phyloP scores from a whole-genome alignment of 2,888 invertebrate species.

The Drosophila siamana region DNA sequence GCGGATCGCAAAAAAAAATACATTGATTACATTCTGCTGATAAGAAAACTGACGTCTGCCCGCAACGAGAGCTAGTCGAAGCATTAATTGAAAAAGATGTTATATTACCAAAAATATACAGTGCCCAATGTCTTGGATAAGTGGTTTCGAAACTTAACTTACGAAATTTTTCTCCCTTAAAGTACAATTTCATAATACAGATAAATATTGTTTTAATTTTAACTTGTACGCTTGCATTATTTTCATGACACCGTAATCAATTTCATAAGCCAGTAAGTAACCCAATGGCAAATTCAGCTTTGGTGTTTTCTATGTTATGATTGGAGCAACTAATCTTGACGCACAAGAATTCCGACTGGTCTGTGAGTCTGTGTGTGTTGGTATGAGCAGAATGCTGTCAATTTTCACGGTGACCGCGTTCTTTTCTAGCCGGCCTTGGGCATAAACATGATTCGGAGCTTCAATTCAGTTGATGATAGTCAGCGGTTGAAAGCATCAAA shows the following conservation, averaged over 20 bases:
- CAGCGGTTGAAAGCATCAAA: slow-evolving; percentile 11
- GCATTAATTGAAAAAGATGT: not conserved
- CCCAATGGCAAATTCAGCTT: not conserved
- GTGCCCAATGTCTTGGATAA: too few species aligned
- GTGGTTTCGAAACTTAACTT: not conserved
- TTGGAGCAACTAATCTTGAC: not conserved
- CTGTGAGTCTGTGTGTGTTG: not conserved
- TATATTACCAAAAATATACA: not conserved
- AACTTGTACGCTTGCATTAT: too few species aligned
- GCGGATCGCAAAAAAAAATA: too few species aligned
- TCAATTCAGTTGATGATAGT: slow-evolving; percentile 29
- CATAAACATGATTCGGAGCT: slow-evolving; percentile 46
- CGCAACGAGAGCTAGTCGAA: too few species aligned
- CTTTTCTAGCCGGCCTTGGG: slow-evolving; percentile 17
- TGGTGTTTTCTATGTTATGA: not conserved
- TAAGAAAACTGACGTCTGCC: too few species aligned
- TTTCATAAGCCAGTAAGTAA: not conserved
- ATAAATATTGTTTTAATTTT: too few species aligned
- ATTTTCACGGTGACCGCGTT: slow-evolving; percentile 16
- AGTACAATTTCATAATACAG: not conserved
- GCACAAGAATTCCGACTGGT: slow-evolving; percentile 10
- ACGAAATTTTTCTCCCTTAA: too few species aligned
- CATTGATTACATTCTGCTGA: too few species aligned
- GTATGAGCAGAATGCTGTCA: not conserved
- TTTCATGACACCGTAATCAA: slow-evolving; percentile 7